Percentiles rank a stretch among this genome's conserved stretches.
These are phyloP conservation scores for Lamellibrachia luymesi DNA, from an alignment of 1,140 invertebrate genomes.

Conservation along the genomic window DNA sequence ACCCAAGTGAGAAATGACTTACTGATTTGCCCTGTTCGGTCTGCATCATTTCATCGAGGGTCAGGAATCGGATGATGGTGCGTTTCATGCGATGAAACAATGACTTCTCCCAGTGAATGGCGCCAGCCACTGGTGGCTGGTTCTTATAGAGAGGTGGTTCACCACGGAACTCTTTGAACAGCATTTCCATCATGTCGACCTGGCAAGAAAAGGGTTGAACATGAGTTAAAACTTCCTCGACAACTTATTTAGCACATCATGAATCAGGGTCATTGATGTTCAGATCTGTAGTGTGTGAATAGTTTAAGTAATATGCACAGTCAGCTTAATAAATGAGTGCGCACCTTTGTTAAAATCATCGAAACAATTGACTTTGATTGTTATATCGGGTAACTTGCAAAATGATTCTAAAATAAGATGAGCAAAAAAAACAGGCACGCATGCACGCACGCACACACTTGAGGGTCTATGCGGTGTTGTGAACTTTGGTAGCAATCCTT, in stretches of 20 bases:
- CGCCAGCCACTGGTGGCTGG: conserved; percentile 74
- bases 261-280: too few species aligned
- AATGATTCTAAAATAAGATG: too few species aligned
- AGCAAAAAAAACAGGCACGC: too few species aligned
- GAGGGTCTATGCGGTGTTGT: too few species aligned
- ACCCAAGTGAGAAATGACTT: conserved; percentile 27
- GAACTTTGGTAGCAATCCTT: too few species aligned
- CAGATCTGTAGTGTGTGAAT: too few species aligned
- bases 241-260: not conserved
- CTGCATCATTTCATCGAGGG: conserved; percentile 72
- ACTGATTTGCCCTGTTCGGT: conserved; percentile 69
- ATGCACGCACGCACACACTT: too few species aligned
- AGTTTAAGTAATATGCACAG: too few species aligned
- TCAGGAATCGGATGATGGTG: conserved; percentile 74
- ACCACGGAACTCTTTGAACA: conserved; percentile 65
- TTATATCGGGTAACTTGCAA: too few species aligned
- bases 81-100: conserved; percentile 75
- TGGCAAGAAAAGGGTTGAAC: conserved; percentile 16
- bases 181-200: conserved; percentile 52
- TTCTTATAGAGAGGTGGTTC: conserved; percentile 74
- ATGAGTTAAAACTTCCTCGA: not conserved
- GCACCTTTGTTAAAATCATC: too few species aligned
- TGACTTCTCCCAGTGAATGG: conserved; percentile 79
- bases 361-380: too few species aligned
- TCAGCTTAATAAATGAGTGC: too few species aligned